Evolutionary conservation across 2,113 vertebrate species (phyloP).

Genomic region (Rhizomys pruinosus): DNA sequence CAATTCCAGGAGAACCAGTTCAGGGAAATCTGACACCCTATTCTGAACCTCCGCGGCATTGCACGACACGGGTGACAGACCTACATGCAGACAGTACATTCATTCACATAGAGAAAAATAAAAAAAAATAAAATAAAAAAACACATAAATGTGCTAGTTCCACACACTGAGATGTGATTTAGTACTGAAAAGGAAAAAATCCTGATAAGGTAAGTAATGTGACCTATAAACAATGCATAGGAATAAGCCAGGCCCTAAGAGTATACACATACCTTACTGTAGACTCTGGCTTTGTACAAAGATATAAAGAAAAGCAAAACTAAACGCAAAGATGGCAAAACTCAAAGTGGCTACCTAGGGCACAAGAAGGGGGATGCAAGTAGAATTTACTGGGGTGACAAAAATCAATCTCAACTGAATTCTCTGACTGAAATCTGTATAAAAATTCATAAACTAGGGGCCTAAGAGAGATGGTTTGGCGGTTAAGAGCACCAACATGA

Average conservation of each 20-base stretch:
- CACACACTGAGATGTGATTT: background rate
- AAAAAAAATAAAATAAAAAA: no score
- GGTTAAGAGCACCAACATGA: no score
- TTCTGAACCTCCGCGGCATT: no score
- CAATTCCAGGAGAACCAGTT: no score
- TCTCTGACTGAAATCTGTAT: conserved; percentile 21
- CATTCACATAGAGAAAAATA: no score
- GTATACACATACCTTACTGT: background rate
- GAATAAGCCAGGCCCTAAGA: background rate
- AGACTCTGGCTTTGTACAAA: background rate
- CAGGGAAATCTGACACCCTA: no score
- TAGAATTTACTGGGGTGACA: background rate
- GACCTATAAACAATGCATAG: conserved; percentile 10
- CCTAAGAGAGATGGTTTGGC: no score
- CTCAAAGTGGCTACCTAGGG: background rate
- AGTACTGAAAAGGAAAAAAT: background rate
- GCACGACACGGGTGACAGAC: no score
- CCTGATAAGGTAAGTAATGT: background rate
- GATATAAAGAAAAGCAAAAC: conserved; percentile 11
- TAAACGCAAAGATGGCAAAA: conserved; percentile 20
- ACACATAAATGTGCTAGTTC: background rate
- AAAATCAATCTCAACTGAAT: conserved; percentile 3
- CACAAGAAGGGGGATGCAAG: background rate
- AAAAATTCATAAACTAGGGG: conserved; percentile 43
- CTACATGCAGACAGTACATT: no score